phyloP scores from a whole-genome alignment of 1,140 invertebrate genomes.

The Sycophila sp. region DNA sequence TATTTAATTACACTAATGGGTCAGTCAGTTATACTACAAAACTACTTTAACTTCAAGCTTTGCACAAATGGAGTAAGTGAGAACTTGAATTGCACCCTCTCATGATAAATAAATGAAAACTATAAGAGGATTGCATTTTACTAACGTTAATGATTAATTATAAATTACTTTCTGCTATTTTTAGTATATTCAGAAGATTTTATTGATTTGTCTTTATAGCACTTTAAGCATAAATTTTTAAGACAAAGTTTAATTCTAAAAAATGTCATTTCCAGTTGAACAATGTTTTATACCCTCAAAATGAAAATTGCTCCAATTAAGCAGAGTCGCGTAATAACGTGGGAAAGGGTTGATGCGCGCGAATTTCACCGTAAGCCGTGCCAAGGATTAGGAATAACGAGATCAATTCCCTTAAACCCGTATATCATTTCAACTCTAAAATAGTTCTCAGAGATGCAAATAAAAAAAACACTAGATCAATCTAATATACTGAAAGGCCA shows the following conservation, averaged over 20 bases:
- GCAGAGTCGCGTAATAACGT: conserved; percentile 19
- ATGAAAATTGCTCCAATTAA: conserved; percentile 21
- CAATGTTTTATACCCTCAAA: neutral
- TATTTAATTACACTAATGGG: no score
- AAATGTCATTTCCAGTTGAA: neutral
- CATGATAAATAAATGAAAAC: neutral
- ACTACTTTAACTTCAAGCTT: no score
- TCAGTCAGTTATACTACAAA: no score
- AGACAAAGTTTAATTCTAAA: neutral
- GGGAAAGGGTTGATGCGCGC: conserved; percentile 14
- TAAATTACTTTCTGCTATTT: no score
- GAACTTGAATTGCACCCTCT: no score
- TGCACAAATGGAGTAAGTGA: no score
- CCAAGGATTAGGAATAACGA: neutral
- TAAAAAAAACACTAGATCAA: neutral
- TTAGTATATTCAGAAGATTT: no score
- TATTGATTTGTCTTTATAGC: no score
- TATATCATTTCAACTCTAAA: neutral
- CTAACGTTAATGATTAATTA: neutral
- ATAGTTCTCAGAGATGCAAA: neutral
- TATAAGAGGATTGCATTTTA: no score
- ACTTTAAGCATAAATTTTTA: no score
- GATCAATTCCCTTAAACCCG: neutral
- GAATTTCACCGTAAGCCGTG: neutral
- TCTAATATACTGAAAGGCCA: no score